Percentiles rank a stretch among this genome's conserved stretches.
These are phyloP conservation scores for Lasioglossum baleicum DNA, from an alignment of 1,140 invertebrate genomes.

Conservation along the genomic window DNA sequence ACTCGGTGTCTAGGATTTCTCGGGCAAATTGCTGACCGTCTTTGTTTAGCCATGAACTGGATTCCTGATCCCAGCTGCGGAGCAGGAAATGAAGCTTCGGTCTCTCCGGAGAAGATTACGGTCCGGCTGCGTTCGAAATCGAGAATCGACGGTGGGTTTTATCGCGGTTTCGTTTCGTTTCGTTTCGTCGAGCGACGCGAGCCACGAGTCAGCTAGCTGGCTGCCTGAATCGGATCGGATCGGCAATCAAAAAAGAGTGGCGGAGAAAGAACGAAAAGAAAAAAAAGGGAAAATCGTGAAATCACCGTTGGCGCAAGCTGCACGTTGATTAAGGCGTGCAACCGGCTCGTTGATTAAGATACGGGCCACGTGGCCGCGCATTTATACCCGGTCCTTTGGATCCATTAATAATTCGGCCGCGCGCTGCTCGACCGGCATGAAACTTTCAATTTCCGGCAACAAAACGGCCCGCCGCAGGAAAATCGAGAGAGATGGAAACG, in stretches of 20 bases:
- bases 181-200: not conserved
- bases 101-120: conserved; percentile 19
- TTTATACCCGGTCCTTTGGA: conserved; percentile 11
- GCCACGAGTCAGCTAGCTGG: no score
- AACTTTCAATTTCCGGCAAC: conserved; percentile 41
- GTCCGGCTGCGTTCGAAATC: conserved; percentile 16
- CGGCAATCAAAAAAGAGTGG: no score
- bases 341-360: conserved; percentile 14
- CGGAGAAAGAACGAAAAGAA: not conserved
- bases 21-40: conserved; percentile 19
- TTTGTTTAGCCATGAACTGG: conserved; percentile 34
- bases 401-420: conserved; percentile 37
- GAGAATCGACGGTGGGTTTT: conserved; percentile 29
- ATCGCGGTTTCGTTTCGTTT: conserved; percentile 27
- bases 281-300: not conserved
- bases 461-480: not conserved
- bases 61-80: conserved; percentile 19
- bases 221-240: no score
- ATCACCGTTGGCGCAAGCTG: not conserved
- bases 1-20: conserved; percentile 31
- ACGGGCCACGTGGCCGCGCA: not conserved
- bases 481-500: not conserved
- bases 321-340: not conserved
- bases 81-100: conserved; percentile 45
- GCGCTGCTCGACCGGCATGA: conserved; percentile 6